phyloP scores from a whole-genome alignment of 2,888 invertebrate genomes.

The Steinernema hermaphroditum region DNA sequence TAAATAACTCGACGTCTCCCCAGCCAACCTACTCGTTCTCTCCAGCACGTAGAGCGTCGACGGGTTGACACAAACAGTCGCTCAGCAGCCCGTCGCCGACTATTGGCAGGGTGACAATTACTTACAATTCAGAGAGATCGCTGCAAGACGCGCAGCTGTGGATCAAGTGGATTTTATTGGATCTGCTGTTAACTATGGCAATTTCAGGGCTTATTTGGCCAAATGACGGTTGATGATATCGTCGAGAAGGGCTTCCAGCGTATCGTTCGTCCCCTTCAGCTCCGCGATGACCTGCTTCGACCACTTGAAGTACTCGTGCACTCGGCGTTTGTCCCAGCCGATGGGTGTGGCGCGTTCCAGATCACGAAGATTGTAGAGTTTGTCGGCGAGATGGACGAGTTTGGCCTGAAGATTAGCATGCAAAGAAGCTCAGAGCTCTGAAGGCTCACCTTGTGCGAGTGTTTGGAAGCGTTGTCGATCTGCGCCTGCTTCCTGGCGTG shows the following conservation, averaged over 20 bases:
- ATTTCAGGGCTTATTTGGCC: constrained; percentile 23
- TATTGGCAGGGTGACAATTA: constrained; percentile 24
- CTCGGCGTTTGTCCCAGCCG: constrained; percentile 58
- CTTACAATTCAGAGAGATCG: constrained; percentile 15
- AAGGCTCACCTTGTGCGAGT: constrained; percentile 54
- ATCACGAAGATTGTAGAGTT: constrained; percentile 80
- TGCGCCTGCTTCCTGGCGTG: constrained; percentile 71
- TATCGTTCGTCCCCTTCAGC: constrained; percentile 60
- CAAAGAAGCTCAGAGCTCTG: too few relatives aligned
- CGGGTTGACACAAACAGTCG: background rate
- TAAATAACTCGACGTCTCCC: background rate
- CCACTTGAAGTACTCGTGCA: constrained; percentile 63
- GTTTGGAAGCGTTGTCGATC: constrained; percentile 52
- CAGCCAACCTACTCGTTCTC: background rate
- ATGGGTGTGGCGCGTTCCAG: constrained; percentile 70
- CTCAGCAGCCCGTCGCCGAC: constrained; percentile 5
- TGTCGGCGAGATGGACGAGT: constrained; percentile 80
- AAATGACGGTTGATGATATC: constrained; percentile 58
- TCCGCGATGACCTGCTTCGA: constrained; percentile 51
- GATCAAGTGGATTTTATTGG: too few relatives aligned
- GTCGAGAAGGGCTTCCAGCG: constrained; percentile 55
- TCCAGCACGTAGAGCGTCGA: background rate
- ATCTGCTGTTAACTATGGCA: background rate
- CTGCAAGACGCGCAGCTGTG: background rate
- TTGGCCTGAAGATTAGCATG: constrained; percentile 72